Base-by-base conservation (phyloP, 2,888 invertebrate genomes). In the Balanococcus diminutus region DNA sequence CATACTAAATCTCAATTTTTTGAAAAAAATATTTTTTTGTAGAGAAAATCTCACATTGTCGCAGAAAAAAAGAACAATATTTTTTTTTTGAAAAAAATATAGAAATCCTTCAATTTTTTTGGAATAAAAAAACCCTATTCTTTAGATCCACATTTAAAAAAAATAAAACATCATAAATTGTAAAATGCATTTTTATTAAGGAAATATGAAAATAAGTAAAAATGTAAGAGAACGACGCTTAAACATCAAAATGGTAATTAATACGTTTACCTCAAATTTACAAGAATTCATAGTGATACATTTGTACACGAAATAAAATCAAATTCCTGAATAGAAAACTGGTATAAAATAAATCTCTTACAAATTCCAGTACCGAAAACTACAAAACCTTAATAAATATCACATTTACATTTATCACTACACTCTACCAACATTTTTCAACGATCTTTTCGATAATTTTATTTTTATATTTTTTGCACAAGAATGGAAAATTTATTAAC, bases 121-220 rank as follows among this genome's bases (percentile, higher is more conserved):
- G n/a, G n/a, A n/a, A n/a, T n/a, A n/a, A n/a, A n/a, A n/a, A n/a
- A n/a, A n/a, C n/a, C n/a, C n/a, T n/a, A n/a, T n/a, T n/a, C n/a
- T n/a, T n/a, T n/a, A n/a, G n/a, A n/a, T n/a, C n/a, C n/a, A n/a
- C n/a, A n/a, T n/a, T n/a, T n/a, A n/a, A n/a, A n/a, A n/a, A n/a
- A n/a, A n/a, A n/a, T n/a, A n/a, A 61, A 36, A 82, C 36, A 32
- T 19, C 16, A 22, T 32, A 32, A 39, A 67, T 84, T 39, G 75
- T 79, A 85, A 85, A 85, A 85, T 85, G 75, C 75, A 39, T 42
- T 85, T 85, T 85, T 79, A 85, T 85, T 85, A 46, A 85, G 75
- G 85, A 85, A 85, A 85, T 85, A 85, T 51, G 85, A 85, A 85
- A 85, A 85, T 85, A 85, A 85, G 85, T 85, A 84, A 84, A 84